Base-by-base conservation (phyloP, 2,797 vertebrate species). In the Apogon talboti region DNA sequence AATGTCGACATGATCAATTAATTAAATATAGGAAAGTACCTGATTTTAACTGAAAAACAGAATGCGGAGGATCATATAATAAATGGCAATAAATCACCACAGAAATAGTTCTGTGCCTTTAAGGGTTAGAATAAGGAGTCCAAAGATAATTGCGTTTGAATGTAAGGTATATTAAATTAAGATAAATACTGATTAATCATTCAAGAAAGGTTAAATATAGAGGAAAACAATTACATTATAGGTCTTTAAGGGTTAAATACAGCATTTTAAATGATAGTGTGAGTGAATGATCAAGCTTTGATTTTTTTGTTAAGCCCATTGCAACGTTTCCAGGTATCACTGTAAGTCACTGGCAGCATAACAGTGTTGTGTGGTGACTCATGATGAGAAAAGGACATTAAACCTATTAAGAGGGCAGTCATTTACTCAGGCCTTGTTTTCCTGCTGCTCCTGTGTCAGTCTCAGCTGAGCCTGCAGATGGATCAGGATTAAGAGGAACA, bases 311-410 rank as follows among this genome's bases (percentile, higher is more conserved):
- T 7, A 6, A 54, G 6, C 4, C 1, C 16, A 38, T 33, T 21
- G n/a, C 0, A 49, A 16, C 19, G 3, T 19, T 48, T 41, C 48
- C 12, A 14, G 16, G 11, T 15, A 19, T 53, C 37, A 40, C 18
- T 19, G 3, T 35, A 49, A 37, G 43, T 41, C n/a, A 19, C 47
- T 53, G 1, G 8, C 48, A 52, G 18, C n/a, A n/a, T n/a, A 11
- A 18, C 12, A 15, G 28, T 59, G 55, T 69, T 51, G 41, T 44
- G 62, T 13, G 65, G 8, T 28, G 35, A 30, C 47, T 48, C 28
- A 33, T 66, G 46, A 58, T 69, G n/a, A n/a, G 16, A 74, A 67
- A 59, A 66, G 66, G 41, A 69, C 49, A 42, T 58, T 66, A 66
- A 37, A 41, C 56, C 46, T 58, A 40, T 74, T 56, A 49, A 28